Conservation (phyloP, 2,113 vertebrate genomes). For the Pseudolaguvia tuberculata region DNA sequence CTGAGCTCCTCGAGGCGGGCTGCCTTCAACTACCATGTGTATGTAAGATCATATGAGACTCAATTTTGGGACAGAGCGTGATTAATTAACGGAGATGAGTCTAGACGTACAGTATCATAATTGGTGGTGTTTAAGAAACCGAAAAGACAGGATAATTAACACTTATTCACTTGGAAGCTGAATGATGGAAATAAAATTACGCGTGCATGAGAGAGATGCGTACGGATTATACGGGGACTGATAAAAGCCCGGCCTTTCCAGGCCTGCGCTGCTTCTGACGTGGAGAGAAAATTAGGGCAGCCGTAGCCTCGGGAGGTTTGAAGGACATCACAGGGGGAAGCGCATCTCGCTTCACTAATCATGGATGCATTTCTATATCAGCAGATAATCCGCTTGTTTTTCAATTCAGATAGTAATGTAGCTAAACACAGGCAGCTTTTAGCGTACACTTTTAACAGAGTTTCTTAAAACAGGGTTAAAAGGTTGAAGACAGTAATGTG, state of each 20-base stretch:
- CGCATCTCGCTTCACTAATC: slow-evolving; percentile 5
- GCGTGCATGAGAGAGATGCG: background rate
- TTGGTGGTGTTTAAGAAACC: background rate
- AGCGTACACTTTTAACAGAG: background rate
- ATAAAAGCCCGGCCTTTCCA: slow-evolving; percentile 20
- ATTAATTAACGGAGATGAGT: slow-evolving; percentile 44
- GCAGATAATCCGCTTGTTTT: slow-evolving; percentile 20
- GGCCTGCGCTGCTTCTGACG: slow-evolving; percentile 24
- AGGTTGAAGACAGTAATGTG: background rate
- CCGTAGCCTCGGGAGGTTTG: slow-evolving; percentile 33
- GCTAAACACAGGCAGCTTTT: background rate
- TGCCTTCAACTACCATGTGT: slow-evolving; percentile 7
- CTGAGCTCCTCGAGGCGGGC: slow-evolving; percentile 29
- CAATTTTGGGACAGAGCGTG: slow-evolving; percentile 4
- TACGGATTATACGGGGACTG: slow-evolving; percentile 6
- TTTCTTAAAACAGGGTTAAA: slow-evolving; percentile 1
- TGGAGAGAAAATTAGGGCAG: slow-evolving; percentile 40
- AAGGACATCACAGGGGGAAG: slow-evolving; percentile 27
- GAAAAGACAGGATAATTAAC: background rate
- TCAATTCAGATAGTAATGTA: background rate
- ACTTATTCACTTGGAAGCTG: background rate
- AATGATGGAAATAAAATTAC: background rate
- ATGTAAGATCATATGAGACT: slow-evolving; percentile 1
- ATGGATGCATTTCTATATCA: slow-evolving; percentile 9
- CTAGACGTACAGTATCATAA: slow-evolving; percentile 1